These are phyloP conservation scores for Scleropages formosus DNA, from an alignment of 2,797 vertebrate species.

Conservation along the genomic window DNA sequence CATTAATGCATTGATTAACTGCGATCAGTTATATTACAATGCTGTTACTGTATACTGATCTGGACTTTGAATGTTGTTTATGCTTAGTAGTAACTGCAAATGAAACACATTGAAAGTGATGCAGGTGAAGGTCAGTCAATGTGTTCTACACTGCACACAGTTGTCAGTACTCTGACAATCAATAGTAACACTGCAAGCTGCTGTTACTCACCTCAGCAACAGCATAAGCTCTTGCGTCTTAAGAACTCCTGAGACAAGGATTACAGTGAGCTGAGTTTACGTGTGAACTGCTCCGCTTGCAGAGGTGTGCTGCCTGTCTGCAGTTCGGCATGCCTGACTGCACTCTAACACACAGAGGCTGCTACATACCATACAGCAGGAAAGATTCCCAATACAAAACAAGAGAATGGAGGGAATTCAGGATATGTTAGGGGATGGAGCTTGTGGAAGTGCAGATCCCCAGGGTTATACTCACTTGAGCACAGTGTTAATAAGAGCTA, in stretches of 20 bases:
- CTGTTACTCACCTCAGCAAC: slow-evolving; percentile 66
- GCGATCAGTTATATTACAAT: no score
- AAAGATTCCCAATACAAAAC: no score
- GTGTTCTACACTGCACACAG: slow-evolving; percentile 78
- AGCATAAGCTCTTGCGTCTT: slow-evolving; percentile 67
- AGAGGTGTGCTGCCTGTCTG: slow-evolving; percentile 5
- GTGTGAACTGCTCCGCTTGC: neutral
- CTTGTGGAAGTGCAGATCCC: neutral
- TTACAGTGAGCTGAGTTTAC: slow-evolving; percentile 38
- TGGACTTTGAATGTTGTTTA: slow-evolving; percentile 74
- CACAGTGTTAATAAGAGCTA: neutral
- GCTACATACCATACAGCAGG: neutral
- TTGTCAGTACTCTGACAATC: slow-evolving; percentile 76
- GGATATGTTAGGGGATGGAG: neutral
- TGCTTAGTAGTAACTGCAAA: slow-evolving; percentile 82
- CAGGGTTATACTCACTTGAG: neutral
- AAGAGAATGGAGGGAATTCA: neutral
- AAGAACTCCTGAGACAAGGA: slow-evolving; percentile 59
- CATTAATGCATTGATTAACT: no score
- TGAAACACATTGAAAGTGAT: slow-evolving; percentile 80
- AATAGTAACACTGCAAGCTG: slow-evolving; percentile 76
- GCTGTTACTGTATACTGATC: slow-evolving; percentile 51
- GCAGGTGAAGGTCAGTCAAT: slow-evolving; percentile 74
- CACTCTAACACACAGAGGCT: slow-evolving; percentile 2
- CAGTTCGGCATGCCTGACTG: neutral